These are phyloP conservation scores for Carlito syrichta DNA, from an alignment of 2,113 vertebrate species.

Conservation along the genomic window DNA sequence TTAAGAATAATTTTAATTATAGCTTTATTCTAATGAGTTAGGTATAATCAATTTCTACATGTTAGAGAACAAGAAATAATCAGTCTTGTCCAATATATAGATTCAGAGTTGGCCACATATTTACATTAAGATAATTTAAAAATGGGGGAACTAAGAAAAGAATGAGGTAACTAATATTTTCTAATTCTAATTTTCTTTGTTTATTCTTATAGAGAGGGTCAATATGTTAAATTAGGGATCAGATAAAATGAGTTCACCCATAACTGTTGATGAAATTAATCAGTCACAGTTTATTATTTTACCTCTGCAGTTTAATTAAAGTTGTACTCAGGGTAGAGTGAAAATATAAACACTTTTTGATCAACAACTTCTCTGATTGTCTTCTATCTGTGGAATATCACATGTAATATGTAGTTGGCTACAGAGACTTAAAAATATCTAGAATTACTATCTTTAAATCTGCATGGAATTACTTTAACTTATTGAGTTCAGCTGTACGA, in stretches of 20 bases:
- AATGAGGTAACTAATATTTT: neutral
- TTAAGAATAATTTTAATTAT: neutral
- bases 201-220: neutral
- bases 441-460: neutral
- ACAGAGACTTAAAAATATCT: neutral
- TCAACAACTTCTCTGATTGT: neutral
- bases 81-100: neutral
- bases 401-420: neutral
- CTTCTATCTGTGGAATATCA: neutral
- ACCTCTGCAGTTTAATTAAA: slow-evolving; percentile 33
- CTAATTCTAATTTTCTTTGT: slow-evolving; percentile 1
- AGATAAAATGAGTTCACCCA: neutral
- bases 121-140: neutral
- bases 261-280: slow-evolving; percentile 32
- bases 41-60: neutral
- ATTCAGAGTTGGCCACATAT: neutral
- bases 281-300: slow-evolving; percentile 38
- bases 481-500: neutral
- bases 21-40: neutral
- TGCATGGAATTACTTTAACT: neutral
- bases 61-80: neutral
- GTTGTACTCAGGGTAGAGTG: neutral
- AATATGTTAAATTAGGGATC: neutral
- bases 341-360: neutral
- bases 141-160: neutral